Conservation (phyloP, 92 coral and sea anemone species). For the Ricordea florida region DNA sequence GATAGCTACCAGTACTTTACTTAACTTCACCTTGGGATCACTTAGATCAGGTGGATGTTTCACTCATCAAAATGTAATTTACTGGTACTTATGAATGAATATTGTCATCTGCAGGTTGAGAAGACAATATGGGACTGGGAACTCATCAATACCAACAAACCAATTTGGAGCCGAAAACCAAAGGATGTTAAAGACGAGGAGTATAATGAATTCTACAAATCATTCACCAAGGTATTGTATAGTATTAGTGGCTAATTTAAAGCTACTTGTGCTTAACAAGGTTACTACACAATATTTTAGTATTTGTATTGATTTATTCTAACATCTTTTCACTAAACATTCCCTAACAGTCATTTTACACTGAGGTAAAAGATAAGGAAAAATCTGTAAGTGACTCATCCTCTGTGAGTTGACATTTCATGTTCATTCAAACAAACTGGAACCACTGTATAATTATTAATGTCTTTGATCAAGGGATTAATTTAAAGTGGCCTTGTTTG, state of each 20-base stretch:
- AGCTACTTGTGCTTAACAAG: too few relatives aligned
- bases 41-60: too few relatives aligned
- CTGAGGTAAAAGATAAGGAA: constrained; percentile 22
- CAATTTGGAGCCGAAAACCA: constrained; percentile 97
- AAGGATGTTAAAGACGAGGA: constrained; percentile 96
- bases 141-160: constrained; percentile 93
- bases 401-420: too few relatives aligned
- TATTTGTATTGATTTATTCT: background rate
- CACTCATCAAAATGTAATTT: too few relatives aligned
- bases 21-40: too few relatives aligned
- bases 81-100: too few relatives aligned
- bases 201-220: constrained; percentile 94
- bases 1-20: too few relatives aligned
- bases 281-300: too few relatives aligned
- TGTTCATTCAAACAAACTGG: too few relatives aligned
- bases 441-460: too few relatives aligned
- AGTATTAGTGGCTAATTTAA: background rate
- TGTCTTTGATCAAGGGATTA: too few relatives aligned
- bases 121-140: constrained; percentile 99
- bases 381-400: constrained; percentile 32
- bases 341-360: constrained; percentile 7
- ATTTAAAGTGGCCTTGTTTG: too few relatives aligned
- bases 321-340: background rate
- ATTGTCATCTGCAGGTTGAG: constrained; percentile 69
- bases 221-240: constrained; percentile 87